Evolutionary conservation across 2,113 vertebrate species (phyloP).

Genomic region (Myiozetetes cayanensis): DNA sequence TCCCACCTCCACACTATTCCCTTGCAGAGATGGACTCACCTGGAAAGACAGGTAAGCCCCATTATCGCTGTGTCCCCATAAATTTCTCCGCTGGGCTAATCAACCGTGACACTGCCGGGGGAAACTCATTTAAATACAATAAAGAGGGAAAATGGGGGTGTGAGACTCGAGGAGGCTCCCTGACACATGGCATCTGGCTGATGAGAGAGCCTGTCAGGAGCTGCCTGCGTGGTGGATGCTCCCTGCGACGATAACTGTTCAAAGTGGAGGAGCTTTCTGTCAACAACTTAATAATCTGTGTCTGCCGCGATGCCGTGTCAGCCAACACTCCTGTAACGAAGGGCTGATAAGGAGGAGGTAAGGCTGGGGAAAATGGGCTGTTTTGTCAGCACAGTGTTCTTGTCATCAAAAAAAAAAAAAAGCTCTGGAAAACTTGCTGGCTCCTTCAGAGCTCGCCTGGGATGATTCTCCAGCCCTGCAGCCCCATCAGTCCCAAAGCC

Average conservation of each 20-base stretch:
- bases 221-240: constrained; percentile 52
- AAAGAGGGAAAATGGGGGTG: background rate
- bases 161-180: background rate
- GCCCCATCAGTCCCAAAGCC: background rate
- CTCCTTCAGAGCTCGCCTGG: accelerated
- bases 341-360: constrained; percentile 52
- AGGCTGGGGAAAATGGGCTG: constrained; percentile 21
- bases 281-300: constrained; percentile 52
- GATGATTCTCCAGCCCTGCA: background rate
- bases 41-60: background rate
- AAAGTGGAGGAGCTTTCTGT: constrained; percentile 56
- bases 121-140: background rate
- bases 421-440: background rate
- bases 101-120: background rate
- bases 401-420: background rate
- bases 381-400: constrained; percentile 41
- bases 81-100: background rate
- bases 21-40: background rate
- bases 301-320: constrained; percentile 5
- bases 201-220: constrained; percentile 57
- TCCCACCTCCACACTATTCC: background rate
- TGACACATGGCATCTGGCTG: constrained; percentile 5
- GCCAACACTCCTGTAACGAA: constrained; percentile 11
- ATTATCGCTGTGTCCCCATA: accelerated
- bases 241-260: constrained; percentile 23